Conservation (phyloP, 2,113 vertebrate species). For the Centropus unirufus region DNA sequence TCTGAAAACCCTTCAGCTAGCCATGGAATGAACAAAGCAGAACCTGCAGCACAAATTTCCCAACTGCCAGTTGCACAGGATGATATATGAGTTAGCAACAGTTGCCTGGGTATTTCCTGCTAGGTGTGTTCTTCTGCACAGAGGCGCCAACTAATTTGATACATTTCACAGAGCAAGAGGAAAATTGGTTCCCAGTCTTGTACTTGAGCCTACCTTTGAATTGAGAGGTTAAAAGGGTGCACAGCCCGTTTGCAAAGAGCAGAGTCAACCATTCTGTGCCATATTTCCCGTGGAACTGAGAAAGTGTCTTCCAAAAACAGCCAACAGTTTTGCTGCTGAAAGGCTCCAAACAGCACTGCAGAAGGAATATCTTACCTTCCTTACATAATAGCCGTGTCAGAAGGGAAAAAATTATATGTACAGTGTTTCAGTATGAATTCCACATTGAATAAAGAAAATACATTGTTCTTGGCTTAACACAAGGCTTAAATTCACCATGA, state of each 20-base stretch:
- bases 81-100: background rate
- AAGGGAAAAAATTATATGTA: constrained; percentile 9
- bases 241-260: background rate
- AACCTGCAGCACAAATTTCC: background rate
- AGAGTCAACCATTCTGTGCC: background rate
- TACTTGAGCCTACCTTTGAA: background rate
- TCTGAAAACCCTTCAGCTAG: background rate
- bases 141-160: background rate
- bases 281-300: background rate
- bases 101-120: background rate
- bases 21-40: background rate
- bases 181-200: background rate
- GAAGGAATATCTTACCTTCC: constrained; percentile 48
- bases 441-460: constrained; percentile 36
- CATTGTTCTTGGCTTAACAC: constrained; percentile 57
- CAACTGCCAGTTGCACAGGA: background rate
- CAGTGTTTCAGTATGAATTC: constrained; percentile 18
- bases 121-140: background rate
- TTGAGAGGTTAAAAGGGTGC: background rate
- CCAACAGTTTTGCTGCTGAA: constrained; percentile 3
- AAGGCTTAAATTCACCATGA: constrained; percentile 59
- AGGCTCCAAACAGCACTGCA: constrained; percentile 32
- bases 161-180: background rate
- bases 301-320: constrained; percentile 32
- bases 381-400: constrained; percentile 44